Evolutionary conservation across 2,888 invertebrate species (phyloP).

Genomic region (Lepeophtheirus nordmannii): DNA sequence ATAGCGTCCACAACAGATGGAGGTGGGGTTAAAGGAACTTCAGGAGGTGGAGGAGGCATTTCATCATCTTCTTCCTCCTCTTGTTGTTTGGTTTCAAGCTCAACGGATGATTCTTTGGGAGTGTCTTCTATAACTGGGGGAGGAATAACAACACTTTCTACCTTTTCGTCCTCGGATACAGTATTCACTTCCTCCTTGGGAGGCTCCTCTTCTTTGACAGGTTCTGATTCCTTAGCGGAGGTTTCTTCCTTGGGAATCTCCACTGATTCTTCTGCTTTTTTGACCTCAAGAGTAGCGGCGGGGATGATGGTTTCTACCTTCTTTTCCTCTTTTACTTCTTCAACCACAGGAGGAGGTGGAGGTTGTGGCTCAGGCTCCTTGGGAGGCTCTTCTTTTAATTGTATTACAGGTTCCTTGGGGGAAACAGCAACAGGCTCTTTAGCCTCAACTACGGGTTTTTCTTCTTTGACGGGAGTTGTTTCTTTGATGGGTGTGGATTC

Average conservation of each 20-base stretch:
- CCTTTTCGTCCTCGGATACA: too few species aligned
- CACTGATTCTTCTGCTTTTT: too few species aligned
- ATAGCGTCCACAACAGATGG: background rate
- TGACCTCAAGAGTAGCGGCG: too few species aligned
- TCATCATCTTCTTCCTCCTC: background rate
- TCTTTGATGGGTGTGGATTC: background rate
- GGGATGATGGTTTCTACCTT: too few species aligned
- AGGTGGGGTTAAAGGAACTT: background rate
- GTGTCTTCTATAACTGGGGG: background rate
- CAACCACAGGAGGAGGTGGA: background rate
- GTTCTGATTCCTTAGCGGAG: too few species aligned
- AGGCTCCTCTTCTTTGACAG: too few species aligned
- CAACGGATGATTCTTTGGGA: background rate
- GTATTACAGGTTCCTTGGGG: too few species aligned
- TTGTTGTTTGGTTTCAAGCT: background rate
- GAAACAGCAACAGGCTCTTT: background rate
- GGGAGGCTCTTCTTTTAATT: too few species aligned
- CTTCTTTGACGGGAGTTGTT: background rate
- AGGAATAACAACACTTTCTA: too few species aligned
- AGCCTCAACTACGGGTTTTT: background rate
- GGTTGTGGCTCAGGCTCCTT: background rate
- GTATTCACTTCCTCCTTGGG: too few species aligned
- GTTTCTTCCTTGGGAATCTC: too few species aligned
- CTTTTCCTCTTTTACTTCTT: too few species aligned
- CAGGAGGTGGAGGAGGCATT: conserved; percentile 4